Evolutionary conservation across 2,113 vertebrate species (phyloP).

Genomic region (Rhinolophus ferrumequinum): DNA sequence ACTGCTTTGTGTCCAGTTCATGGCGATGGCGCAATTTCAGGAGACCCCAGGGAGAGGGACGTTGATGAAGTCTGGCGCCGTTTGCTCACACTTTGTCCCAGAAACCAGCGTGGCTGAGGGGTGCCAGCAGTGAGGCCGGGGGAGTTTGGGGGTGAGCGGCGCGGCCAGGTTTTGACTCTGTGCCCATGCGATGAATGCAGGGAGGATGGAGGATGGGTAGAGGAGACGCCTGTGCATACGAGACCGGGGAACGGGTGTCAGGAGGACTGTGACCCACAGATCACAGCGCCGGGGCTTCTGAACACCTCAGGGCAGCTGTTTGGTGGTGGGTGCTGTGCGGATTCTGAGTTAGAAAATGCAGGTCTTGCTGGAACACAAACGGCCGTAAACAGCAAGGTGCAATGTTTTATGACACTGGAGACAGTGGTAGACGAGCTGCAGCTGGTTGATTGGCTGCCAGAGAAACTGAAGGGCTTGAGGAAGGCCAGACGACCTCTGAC

Average conservation of each 20-base stretch:
- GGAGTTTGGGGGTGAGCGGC: background rate
- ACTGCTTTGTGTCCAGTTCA: background rate
- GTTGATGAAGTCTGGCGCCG: background rate
- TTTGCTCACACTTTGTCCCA: background rate
- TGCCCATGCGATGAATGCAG: background rate
- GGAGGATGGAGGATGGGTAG: fast-evolving
- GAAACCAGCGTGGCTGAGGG: background rate
- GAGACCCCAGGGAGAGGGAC: too few species aligned
- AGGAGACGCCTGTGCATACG: fast-evolving
- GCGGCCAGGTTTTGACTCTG: too few species aligned
- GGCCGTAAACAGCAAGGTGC: fast-evolving
- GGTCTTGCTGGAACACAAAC: background rate
- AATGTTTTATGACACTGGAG: background rate
- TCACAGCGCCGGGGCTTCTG: background rate
- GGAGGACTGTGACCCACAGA: background rate
- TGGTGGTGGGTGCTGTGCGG: background rate
- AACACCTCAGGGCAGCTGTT: fast-evolving
- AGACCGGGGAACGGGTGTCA: too few species aligned
- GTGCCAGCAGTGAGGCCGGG: fast-evolving
- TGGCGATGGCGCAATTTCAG: background rate
- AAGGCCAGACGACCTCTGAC: background rate
- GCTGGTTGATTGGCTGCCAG: background rate
- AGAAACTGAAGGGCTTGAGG: fast-evolving
- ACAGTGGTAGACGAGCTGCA: background rate
- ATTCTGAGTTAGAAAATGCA: background rate